These are phyloP conservation scores for Siniperca obscura DNA, from an alignment of 2,797 vertebrate species.

Conservation along the genomic window DNA sequence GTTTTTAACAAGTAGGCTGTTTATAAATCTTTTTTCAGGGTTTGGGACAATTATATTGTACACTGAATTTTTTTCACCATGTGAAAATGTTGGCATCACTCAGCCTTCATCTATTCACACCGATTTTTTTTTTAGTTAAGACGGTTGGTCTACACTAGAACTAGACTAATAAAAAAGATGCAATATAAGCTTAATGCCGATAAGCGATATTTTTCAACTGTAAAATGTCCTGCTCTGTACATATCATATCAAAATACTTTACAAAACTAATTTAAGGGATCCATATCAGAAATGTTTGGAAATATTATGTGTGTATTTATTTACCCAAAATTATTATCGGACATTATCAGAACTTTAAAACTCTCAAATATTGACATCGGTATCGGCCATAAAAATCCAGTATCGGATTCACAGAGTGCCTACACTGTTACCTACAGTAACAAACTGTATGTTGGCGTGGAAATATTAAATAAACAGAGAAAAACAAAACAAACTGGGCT, in stretches of 20 bases:
- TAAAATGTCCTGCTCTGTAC: not conserved
- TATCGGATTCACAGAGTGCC: not conserved
- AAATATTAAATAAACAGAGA: not conserved
- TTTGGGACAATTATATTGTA: not conserved
- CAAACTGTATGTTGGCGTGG: not conserved
- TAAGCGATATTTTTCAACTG: not conserved
- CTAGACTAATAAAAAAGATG: not conserved
- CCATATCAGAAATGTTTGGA: not conserved
- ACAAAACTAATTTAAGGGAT: not conserved
- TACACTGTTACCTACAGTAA: not conserved
- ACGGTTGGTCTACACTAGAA: not conserved
- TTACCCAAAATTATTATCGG: not conserved
- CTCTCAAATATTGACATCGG: not conserved
- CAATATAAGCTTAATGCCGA: not conserved
- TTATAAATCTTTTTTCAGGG: not conserved
- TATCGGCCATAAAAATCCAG: not conserved
- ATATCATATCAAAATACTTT: not conserved
- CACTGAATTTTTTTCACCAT: not conserved
- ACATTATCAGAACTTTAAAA: not conserved
- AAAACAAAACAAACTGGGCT: slow-evolving; percentile 7
- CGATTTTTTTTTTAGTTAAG: not conserved
- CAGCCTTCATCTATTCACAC: not conserved
- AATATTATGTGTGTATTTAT: not conserved
- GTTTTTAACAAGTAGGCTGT: not conserved
- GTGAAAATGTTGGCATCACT: not conserved